Evolutionary conservation across 2,888 invertebrate genomes (phyloP), one percentile per base, ranked within the genome.

Genomic region (Drosophila greeni): DNA sequence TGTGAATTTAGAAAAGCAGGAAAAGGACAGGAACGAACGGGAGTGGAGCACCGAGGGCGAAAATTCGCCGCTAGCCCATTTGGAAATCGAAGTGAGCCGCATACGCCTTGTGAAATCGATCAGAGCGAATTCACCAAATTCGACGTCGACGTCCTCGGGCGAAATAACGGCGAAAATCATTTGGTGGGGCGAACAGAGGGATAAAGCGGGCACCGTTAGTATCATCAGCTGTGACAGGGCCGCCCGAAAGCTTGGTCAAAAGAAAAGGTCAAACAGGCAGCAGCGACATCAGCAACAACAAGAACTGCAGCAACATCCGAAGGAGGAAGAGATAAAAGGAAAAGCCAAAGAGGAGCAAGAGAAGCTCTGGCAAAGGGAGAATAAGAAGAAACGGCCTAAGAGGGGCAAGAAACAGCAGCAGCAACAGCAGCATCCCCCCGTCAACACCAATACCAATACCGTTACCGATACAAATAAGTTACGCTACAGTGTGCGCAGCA

Each of bases 111-210:
- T 70, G 59, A 75, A 74, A 74, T 71, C 65, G 73, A 82, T 76
- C 73, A 55, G 72, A 69, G 60, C 70, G 64, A 62, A 49, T 40
- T 33, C 60, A 31, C 23, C 23, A 2, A 33, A 37, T 8, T 29
- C 37, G 26, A 29, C 33, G 45, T 34, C 40, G 33, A 14, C 47
- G 34, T 47, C 40, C 39, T 47, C 54, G 56, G 72, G 45, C 45
- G 45, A 73, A 69, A 72, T 75, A 61, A 80, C 67, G 45, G 70
- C 80, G 42, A 76, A 82, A 76, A 66, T 80, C 59, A 70, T 75
- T 68, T 86, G 86, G 84, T 84, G 84, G 78, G 85, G 85, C 45
- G 78, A 85, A 73, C 73, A 67, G 70, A 70, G 37, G 42, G 72
- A 72, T 70, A 61, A 64, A 62, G 76, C 54, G 57, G 72, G 58